Evolutionary conservation across 1,140 invertebrate species (phyloP), one percentile per base, ranked within the genome.

Genomic region (Calliphora vicina): DNA sequence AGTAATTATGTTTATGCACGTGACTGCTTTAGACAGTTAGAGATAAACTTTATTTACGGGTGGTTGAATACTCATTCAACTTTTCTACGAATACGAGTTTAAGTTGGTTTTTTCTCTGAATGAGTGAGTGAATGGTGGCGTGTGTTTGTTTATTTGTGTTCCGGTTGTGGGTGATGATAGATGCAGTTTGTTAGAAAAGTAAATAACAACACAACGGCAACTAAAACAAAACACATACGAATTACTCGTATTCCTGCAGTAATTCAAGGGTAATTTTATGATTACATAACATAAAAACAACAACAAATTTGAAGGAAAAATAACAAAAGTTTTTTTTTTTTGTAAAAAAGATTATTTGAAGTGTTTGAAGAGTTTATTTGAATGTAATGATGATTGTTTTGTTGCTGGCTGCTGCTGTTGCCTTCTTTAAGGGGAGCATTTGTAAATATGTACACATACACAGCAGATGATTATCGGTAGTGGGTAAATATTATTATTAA

Each of bases 11-110:
- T 78, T 42, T 42, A 23, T 78, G 74, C 74, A 78, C 74, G 74
- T 78, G 74, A 78, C 74, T 78, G 74, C 42, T 78, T 78, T 78
- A 78, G 74, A 78, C 74, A 78, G 35, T 78, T 78, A 25, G 74
- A 78, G 74, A 78, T 78, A 78, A 67, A 67, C n/a, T 67, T 67
- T 67, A 67, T 67, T 67, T 67, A 67, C 61, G 61, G 61, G n/a
- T 67, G 61, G 61, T 67, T 67, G 20, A 67, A 20, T 20, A 20
- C n/a, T 20, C 61, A 17, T 57, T 67, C 61, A 67, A 50, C 45
- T 50, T n/a, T 5, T 35, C 6, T 35, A 3, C 45, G 45, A 13
- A 50, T 50, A 50, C 4, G 45, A 17, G 17, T 50, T 35, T 35
- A 35, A 35, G 35, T 35, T 35, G 1, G 6, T 35, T 35, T 5